Conservation (phyloP, 2,113 vertebrate species). For the Lagenorhynchus albirostris region DNA sequence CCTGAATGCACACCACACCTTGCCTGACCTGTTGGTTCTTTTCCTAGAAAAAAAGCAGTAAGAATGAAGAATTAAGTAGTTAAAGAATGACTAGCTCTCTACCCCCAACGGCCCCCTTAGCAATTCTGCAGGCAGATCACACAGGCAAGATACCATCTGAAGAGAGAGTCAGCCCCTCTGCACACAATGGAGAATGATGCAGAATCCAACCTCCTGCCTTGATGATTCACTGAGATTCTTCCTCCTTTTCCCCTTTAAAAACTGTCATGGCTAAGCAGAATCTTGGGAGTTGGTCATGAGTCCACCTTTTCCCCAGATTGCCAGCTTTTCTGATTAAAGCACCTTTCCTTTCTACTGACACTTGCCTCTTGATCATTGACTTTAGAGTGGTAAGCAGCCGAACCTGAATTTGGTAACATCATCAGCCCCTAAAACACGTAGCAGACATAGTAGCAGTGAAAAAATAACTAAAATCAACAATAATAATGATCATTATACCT, state of each 20-base stretch:
- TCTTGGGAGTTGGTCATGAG: not conserved
- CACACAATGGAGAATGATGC: not conserved
- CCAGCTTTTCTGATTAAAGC: not conserved
- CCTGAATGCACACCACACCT: not conserved
- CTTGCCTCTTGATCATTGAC: not conserved
- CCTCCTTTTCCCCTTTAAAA: not conserved
- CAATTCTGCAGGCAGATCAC: not conserved
- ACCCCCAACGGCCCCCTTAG: not conserved
- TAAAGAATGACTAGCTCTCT: not conserved
- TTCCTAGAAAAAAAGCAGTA: not conserved
- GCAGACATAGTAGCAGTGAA: not conserved
- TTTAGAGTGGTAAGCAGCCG: not conserved
- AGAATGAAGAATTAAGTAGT: not conserved
- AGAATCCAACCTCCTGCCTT: not conserved
- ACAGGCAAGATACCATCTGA: not conserved
- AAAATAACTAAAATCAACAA: not conserved
- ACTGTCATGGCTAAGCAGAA: not conserved
- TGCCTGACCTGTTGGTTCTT: not conserved
- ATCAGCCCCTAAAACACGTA: not conserved
- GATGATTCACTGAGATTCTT: not conserved
- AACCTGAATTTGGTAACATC: not conserved
- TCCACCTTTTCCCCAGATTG: not conserved
- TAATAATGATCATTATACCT: not conserved
- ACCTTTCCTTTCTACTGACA: not conserved
- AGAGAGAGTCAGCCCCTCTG: not conserved